Conservation (phyloP, 2,888 invertebrate genomes). For the Alcis repandata region DNA sequence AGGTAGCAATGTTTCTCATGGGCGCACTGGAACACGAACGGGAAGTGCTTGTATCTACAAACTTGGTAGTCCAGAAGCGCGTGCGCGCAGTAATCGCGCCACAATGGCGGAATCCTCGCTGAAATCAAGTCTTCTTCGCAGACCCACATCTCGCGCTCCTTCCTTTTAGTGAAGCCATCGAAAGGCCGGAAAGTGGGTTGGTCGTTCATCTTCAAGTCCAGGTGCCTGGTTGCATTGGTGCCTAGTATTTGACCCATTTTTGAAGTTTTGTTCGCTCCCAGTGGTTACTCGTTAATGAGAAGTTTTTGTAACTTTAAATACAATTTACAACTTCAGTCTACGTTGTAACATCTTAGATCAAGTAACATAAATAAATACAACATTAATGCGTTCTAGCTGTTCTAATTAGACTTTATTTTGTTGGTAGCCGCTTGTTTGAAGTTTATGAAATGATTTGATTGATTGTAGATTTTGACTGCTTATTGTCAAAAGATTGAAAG, state of each 20-base stretch:
- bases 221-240: constrained; percentile 53
- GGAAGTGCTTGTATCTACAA: constrained; percentile 90
- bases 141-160: constrained; percentile 90
- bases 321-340: too few species aligned
- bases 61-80: constrained; percentile 88
- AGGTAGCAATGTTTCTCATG: constrained; percentile 91
- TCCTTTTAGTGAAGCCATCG: constrained; percentile 90
- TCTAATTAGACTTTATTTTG: too few species aligned
- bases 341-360: too few species aligned
- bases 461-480: background rate
- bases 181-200: constrained; percentile 89
- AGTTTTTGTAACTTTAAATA: too few species aligned
- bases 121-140: constrained; percentile 91
- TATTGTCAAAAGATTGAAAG: background rate
- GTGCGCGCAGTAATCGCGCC: constrained; percentile 95
- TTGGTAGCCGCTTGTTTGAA: too few species aligned
- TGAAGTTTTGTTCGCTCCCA: constrained; percentile 1
- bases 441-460: too few species aligned
- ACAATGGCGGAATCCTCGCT: constrained; percentile 88
- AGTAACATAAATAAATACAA: too few species aligned
- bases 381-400: too few species aligned
- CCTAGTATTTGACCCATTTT: constrained; percentile 69
- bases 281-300: too few species aligned
- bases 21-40: constrained; percentile 89
- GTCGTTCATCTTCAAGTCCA: constrained; percentile 66